Evolutionary conservation across 2,888 invertebrate species (phyloP), one percentile per base, ranked within the genome.

Genomic region (Noctua janthe): DNA sequence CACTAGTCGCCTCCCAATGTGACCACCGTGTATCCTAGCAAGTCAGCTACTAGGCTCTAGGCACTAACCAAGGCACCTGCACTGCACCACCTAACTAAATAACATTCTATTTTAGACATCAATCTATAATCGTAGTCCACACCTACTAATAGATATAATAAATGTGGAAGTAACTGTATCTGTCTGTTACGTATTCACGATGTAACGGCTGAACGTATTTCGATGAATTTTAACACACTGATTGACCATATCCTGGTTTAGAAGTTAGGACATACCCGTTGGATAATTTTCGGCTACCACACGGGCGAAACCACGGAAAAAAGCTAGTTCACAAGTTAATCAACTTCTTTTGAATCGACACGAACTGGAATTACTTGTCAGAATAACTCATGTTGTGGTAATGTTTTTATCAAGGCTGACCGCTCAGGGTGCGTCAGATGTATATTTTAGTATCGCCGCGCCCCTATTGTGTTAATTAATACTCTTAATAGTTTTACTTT

Each of bases 351-450:
- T 5, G 1, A 64, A 54, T 64, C 11, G n/a, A 15, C n/a, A n/a
- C 15, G 39, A n/a, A 51, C 23, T 20, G 0, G 6, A 35, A 39
- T 47, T 62, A 77, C n/a, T 77, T 47, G 20, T 59, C 39, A 13
- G 20, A 66, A 67, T 51, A n/a, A 82, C 56, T 66, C 23, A 49
- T 43, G n/a, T 29, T 15, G 49, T 35, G 5, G 56, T 76, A 56
- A 51, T 83, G 17, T 77, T 84, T 62, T 84, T 29, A 62, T 43
- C 23, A 62, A 78, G 54, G 56, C 10, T 64, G 35, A 29, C n/a
- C 17, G 47, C 23, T 11, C 8, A 43, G 67, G 84, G 78, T 62
- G 81, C 69, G 84, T 13, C 79, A 78, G 54, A 20, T 59, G 51
- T n/a, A 49, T 20, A 7, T 29, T 56, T 43, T 51, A 56, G 0